These are phyloP conservation scores for Vipera latastei DNA, from an alignment of 2,797 vertebrate species.

Conservation along the genomic window DNA sequence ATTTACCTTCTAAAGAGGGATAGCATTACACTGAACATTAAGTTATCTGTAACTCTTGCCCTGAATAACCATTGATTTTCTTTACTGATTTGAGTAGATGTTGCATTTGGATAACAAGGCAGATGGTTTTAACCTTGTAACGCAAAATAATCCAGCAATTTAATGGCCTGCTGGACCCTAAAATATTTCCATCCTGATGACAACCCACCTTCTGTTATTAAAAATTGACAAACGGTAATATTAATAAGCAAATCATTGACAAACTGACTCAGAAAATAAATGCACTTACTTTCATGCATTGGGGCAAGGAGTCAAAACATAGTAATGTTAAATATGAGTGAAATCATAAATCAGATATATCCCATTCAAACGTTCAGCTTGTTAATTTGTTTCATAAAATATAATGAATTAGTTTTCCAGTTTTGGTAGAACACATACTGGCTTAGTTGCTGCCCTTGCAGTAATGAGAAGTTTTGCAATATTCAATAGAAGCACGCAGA, in stretches of 20 bases:
- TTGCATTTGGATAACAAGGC: neutral
- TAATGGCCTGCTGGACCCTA: neutral
- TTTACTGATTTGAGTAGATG: neutral
- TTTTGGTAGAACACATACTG: constrained; percentile 29
- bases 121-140: neutral
- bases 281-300: neutral
- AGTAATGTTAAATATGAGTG: constrained; percentile 29
- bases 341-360: constrained; percentile 5
- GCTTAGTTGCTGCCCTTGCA: constrained; percentile 5
- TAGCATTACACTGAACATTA: neutral
- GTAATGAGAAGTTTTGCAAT: constrained; percentile 33
- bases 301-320: neutral
- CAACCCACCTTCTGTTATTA: neutral
- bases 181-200: neutral
- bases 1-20: neutral
- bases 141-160: neutral
- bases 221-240: neutral
- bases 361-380: constrained; percentile 32
- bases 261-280: constrained; percentile 19
- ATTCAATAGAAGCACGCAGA: neutral
- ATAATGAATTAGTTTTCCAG: constrained; percentile 37
- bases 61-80: neutral
- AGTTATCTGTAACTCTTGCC: neutral
- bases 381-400: constrained; percentile 36
- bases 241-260: constrained; percentile 37